Base-by-base conservation (phyloP, 1,140 invertebrate species). In the Gryon sp. region DNA sequence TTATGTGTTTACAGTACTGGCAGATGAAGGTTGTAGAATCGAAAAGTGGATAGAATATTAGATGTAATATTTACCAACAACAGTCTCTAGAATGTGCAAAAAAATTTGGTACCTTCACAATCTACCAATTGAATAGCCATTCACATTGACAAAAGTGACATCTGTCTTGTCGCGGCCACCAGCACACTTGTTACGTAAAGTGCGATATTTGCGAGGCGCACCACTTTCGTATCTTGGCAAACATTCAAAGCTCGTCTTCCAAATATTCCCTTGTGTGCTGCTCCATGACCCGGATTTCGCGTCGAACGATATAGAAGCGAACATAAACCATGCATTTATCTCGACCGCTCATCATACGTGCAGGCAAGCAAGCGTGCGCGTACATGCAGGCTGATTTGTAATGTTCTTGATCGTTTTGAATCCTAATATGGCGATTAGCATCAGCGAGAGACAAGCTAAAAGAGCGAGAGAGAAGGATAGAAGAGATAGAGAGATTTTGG, bases 231-330 rank as follows among this genome's bases (percentile, higher is more conserved):
- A 72, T 63, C 68, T 72, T 72, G 68, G 68, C 68, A 73, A 73
- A 59, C 69, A 59, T 73, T 73, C 59, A 62, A 62, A 62, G 69
- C 69, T 73, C 69, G 59, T 73, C 65, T 73, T 73, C 69, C 48
- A 73, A 66, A 75, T 66, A 68, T 40, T 16, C 72, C 55, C 50
- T 73, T 65, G 52, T 65, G 68, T 60, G 19, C 19, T 28, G 59
- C 68, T 57, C 34, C 48, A 46, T 68, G 72, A 75, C 72, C 72
- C 40, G 62, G 55, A 75, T 75, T 75, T 55, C 11, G 28, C 28
- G 16, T 53, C 43, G 48, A 53, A 55, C 18, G 18, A 66, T 50
- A 73, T 63, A 73, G 43, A 57, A 16, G 32, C 38, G 46, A 66
- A 36, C 62, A 62, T 75, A 68, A 75, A 60, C 53, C 38, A 62